Evolutionary conservation across 2,888 invertebrate genomes (phyloP).

Genomic region (Tiliacea aurago): DNA sequence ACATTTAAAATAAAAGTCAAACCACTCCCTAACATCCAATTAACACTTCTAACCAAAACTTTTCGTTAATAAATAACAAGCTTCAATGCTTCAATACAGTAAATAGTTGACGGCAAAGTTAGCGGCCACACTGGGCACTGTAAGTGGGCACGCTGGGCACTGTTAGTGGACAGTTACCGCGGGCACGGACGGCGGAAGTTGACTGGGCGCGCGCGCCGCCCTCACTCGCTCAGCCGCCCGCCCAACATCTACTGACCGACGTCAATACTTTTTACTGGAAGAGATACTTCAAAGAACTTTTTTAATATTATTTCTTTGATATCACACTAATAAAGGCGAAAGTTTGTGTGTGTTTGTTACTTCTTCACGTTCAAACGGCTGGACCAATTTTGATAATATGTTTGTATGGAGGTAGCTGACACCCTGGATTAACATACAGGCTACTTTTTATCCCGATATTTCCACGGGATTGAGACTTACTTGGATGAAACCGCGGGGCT

Average conservation of each 20-base stretch:
- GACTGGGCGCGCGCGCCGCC: constrained; percentile 86
- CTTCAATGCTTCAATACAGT: neutral
- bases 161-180: constrained; percentile 62
- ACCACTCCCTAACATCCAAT: constrained; percentile 40
- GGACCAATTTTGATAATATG: too few relatives aligned
- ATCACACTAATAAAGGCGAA: too few relatives aligned
- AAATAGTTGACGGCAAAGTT: constrained; percentile 51
- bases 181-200: constrained; percentile 72
- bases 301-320: neutral
- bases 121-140: constrained; percentile 28
- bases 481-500: too few relatives aligned
- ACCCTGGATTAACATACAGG: too few relatives aligned
- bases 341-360: too few relatives aligned
- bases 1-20: neutral
- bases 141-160: constrained; percentile 35
- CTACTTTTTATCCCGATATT: too few relatives aligned
- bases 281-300: constrained; percentile 53
- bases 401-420: too few relatives aligned
- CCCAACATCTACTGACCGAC: constrained; percentile 69
- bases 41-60: constrained; percentile 28
- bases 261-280: constrained; percentile 73
- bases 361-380: too few relatives aligned
- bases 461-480: too few relatives aligned
- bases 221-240: constrained; percentile 78
- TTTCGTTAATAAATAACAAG: constrained; percentile 51